Evolutionary conservation across 2,113 vertebrate genomes (phyloP).

Genomic region (Ictalurus furcatus): DNA sequence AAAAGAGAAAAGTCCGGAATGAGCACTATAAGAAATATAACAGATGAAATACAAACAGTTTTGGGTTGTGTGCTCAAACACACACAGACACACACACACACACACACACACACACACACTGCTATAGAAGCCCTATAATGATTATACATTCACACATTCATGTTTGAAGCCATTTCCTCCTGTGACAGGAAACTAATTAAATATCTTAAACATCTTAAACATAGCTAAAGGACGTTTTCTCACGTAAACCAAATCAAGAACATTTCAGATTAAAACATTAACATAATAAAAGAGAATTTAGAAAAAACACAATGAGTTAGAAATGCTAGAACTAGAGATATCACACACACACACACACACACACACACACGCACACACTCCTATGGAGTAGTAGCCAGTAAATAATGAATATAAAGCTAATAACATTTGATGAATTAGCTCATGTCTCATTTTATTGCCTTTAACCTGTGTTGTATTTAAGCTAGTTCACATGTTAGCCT

Average conservation of each 20-base stretch:
- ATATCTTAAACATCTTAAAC: background rate
- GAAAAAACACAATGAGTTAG: conserved; percentile 32
- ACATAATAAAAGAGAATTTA: background rate
- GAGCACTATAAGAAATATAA: background rate
- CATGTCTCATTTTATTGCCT: background rate
- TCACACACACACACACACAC: background rate
- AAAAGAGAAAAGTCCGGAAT: background rate
- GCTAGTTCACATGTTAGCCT: background rate
- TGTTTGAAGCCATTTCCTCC: conserved; percentile 14
- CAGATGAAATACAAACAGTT: conserved; percentile 4
- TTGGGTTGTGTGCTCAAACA: background rate
- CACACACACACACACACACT: conserved; percentile 12
- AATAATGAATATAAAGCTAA: background rate
- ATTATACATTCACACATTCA: conserved; percentile 37
- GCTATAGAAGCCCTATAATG: conserved; percentile 24
- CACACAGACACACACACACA: background rate
- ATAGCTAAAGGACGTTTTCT: background rate
- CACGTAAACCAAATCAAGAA: conserved; percentile 28
- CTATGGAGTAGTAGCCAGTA: too few relatives aligned
- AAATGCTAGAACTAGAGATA: conserved; percentile 35
- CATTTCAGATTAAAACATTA: conserved; percentile 13
- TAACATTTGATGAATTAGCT: background rate
- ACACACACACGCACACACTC: background rate
- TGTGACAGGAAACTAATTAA: background rate
- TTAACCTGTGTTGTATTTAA: background rate